A percentile compares a stretch with the other conserved stretches of the same genome.
phyloP scores from a whole-genome alignment of 1,140 invertebrate species.

The Drosophila sulfurigaster region DNA sequence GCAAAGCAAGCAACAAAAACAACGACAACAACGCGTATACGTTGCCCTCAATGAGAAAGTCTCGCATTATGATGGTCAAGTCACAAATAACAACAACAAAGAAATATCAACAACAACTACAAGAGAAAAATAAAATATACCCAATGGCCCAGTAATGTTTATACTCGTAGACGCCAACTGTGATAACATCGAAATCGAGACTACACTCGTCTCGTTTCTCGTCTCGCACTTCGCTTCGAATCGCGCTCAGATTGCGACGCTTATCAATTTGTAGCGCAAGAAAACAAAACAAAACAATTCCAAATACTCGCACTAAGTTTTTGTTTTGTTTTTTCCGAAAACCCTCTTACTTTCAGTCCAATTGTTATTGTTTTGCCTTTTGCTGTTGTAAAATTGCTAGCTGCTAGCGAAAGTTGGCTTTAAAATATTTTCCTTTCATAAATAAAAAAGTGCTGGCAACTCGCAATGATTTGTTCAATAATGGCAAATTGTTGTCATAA shows the following conservation, averaged over 20 bases:
- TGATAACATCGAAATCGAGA: slow-evolving; percentile 43
- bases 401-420: slow-evolving; percentile 66
- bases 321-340: slow-evolving; percentile 58
- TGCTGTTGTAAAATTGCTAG: slow-evolving; percentile 11
- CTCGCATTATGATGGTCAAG: slow-evolving; percentile 28
- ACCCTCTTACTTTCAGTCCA: slow-evolving; percentile 68
- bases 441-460: slow-evolving; percentile 35
- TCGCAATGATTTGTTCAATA: slow-evolving; percentile 78
- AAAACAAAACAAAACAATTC: slow-evolving; percentile 37
- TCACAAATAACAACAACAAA: slow-evolving; percentile 11
- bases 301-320: slow-evolving; percentile 46
- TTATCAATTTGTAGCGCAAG: slow-evolving; percentile 56
- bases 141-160: slow-evolving; percentile 27
- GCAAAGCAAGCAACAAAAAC: slow-evolving; percentile 57
- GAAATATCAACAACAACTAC: neutral
- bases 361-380: slow-evolving; percentile 50
- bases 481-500: slow-evolving; percentile 60
- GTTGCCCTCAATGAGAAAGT: slow-evolving; percentile 62
- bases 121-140: neutral
- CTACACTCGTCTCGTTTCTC: neutral
- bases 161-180: slow-evolving; percentile 4
- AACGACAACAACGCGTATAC: slow-evolving; percentile 8
- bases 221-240: too few relatives aligned
- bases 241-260: slow-evolving; percentile 48
- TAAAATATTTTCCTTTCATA: slow-evolving; percentile 70